Evolutionary conservation across 2,797 vertebrate species (phyloP).

Genomic region (Brachyrhaphis roseni): DNA sequence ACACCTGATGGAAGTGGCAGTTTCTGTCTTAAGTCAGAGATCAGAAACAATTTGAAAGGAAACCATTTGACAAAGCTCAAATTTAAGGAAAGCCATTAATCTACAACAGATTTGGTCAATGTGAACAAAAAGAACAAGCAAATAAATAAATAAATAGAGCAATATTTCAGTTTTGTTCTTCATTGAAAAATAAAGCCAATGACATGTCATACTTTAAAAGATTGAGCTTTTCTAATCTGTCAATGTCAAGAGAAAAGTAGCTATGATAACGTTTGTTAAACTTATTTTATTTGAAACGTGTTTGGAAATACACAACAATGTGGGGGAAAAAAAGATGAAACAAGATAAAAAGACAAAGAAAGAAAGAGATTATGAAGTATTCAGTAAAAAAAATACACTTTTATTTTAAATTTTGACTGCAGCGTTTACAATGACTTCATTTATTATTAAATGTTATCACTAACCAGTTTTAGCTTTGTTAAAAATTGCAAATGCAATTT

Average conservation of each 20-base stretch:
- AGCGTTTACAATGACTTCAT: slow-evolving; percentile 24
- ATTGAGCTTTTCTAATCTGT: not conserved
- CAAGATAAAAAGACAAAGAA: not conserved
- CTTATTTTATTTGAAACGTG: not conserved
- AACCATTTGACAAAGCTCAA: not conserved
- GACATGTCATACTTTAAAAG: not conserved
- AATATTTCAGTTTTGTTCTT: not conserved
- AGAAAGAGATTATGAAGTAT: not conserved
- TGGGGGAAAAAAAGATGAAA: not conserved
- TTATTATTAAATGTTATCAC: slow-evolving; percentile 12
- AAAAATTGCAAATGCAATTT: slow-evolving; percentile 28
- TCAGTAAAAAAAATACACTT: not conserved
- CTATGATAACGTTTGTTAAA: not conserved
- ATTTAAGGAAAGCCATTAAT: not conserved
- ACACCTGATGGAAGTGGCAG: not conserved
- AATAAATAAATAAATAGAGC: not conserved
- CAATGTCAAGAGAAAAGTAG: not conserved
- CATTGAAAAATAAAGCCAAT: not conserved
- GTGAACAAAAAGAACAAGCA: not conserved
- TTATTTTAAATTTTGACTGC: slow-evolving; percentile 5
- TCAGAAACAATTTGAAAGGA: not conserved
- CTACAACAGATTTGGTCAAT: not conserved
- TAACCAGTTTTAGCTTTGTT: slow-evolving; percentile 26
- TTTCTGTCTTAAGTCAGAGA: not conserved
- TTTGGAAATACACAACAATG: not conserved